These are phyloP conservation scores for Heliconius hermathena DNA, from an alignment of 1,140 invertebrate species.

Conservation along the genomic window DNA sequence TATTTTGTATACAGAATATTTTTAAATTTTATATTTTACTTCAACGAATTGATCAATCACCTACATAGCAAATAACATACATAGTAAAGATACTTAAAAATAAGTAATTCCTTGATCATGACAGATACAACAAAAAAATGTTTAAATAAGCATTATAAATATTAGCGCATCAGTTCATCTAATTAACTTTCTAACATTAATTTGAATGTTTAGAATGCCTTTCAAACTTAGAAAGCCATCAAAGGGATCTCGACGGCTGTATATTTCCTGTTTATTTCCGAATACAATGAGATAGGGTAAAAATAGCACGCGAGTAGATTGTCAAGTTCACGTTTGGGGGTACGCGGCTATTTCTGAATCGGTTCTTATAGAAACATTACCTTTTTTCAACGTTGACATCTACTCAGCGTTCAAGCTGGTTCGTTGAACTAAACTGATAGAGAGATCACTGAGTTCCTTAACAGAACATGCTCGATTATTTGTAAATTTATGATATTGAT, in stretches of 20 bases:
- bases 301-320: slow-evolving; percentile 69
- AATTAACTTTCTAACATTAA: slow-evolving; percentile 7
- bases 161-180: not conserved
- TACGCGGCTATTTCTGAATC: slow-evolving; percentile 65
- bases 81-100: too few relatives aligned
- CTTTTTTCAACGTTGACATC: slow-evolving; percentile 63
- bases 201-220: slow-evolving; percentile 32
- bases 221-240: slow-evolving; percentile 41
- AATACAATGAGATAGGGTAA: slow-evolving; percentile 71
- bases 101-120: not conserved
- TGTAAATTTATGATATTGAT: slow-evolving; percentile 37
- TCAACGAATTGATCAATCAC: not conserved
- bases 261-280: slow-evolving; percentile 58
- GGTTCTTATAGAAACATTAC: slow-evolving; percentile 62
- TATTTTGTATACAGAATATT: too few relatives aligned
- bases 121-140: not conserved
- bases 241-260: slow-evolving; percentile 46
- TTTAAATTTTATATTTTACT: not conserved
- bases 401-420: slow-evolving; percentile 51
- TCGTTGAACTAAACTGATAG: slow-evolving; percentile 58
- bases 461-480: slow-evolving; percentile 48
- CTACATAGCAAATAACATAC: too few relatives aligned
- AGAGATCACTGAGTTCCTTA: slow-evolving; percentile 45
- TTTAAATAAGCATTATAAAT: not conserved
- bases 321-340: slow-evolving; percentile 76